Evolutionary conservation across 2,888 invertebrate genomes (phyloP), one percentile per base, ranked within the genome.

Genomic region (Habrosyne pyritoides): DNA sequence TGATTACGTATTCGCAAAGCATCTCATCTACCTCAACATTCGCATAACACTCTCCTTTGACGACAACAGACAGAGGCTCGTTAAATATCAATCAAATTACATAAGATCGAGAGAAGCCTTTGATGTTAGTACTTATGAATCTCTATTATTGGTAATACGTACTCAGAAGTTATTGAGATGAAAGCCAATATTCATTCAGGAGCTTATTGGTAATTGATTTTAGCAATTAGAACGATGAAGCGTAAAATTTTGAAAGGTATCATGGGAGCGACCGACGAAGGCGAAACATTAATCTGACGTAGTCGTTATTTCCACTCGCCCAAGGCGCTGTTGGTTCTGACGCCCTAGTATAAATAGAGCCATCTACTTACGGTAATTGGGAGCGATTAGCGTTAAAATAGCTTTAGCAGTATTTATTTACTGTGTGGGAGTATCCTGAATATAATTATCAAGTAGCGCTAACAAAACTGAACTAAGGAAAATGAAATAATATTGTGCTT

Each of bases 41-140:
- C 14, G 8, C 18, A 48, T 56, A 53, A 59, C 69, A 67, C 71
- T 73, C 67, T 64, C 59, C 60, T 67, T 61, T 54, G 56, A 60
- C 55, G 64, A 53, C 61, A 67, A 56, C 66, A 55, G 64, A 66
- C 69, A 67, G 72, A 66, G 18, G 67, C 63, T 71, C 75, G 77
- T 76, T 73, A 80, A 70, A 77, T 73, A 77, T 71, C 72, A 72
- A 73, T 84, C 75, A 76, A 77, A 75, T 75, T 69, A 42, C 42
- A 42, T 42, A 71, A 79, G 77, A 83, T 78, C 63, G 67, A 71
- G 69, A 68, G 69, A 66, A 66, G 67, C 77, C 79, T 79, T 81
- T 82, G 79, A 81, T 75, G 73, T 70, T 59, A 54, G 66, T 58
- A 61, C 21, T 48, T 46, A 53, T 54, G 56, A 52, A 49, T 55